Percentiles rank a stretch among this genome's conserved stretches.
Conservation (phyloP, 2,888 invertebrate species). For the Drosophila infuscata region DNA sequence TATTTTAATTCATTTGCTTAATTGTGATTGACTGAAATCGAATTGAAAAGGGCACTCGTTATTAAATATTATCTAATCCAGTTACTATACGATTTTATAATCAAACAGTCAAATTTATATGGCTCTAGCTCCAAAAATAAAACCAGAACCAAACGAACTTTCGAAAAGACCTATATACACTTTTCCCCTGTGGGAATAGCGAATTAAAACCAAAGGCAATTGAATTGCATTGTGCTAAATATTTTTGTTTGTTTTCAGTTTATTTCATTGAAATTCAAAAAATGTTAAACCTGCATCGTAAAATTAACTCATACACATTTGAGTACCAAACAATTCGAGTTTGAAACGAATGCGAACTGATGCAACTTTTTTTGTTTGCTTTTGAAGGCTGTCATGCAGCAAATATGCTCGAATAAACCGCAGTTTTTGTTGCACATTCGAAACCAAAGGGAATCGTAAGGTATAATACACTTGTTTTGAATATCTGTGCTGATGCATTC, state of each 20-base stretch:
- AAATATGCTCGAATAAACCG: conserved; percentile 46
- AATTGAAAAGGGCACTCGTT: background rate
- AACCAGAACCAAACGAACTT: background rate
- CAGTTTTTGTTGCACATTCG: conserved; percentile 12
- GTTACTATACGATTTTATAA: background rate
- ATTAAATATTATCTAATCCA: background rate
- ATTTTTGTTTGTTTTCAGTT: conserved; percentile 40
- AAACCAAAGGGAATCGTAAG: background rate
- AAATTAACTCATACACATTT: conserved; percentile 49
- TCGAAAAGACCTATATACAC: background rate
- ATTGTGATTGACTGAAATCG: background rate
- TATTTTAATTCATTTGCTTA: background rate
- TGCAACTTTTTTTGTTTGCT: conserved; percentile 19
- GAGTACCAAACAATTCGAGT: conserved; percentile 51
- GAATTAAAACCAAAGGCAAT: conserved; percentile 19
- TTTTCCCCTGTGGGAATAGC: too few relatives aligned
- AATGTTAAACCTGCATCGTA: conserved; percentile 52
- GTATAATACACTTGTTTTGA: background rate
- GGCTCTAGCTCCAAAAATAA: background rate
- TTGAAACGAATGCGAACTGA: conserved; percentile 38
- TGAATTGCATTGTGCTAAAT: conserved; percentile 34
- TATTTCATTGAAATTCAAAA: conserved; percentile 25
- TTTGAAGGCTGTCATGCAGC: conserved; percentile 28
- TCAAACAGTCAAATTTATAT: background rate
- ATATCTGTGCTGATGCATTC: background rate